Conservation (phyloP, 2,113 vertebrate species). For the Chloropsis cyanopogon region DNA sequence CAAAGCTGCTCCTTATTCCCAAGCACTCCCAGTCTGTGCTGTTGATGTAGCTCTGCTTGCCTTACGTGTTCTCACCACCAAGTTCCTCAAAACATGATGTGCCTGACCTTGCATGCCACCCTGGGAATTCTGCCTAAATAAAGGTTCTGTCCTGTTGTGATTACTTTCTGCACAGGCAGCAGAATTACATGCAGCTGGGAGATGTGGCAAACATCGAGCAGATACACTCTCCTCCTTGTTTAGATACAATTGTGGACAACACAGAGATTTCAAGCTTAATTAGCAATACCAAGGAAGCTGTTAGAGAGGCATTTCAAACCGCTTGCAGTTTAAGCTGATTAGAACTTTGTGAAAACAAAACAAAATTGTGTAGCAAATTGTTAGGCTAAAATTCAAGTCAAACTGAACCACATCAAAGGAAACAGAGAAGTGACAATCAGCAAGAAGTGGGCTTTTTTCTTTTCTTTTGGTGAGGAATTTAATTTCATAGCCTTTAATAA, state of each 20-base stretch:
- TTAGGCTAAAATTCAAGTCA: constrained; percentile 20
- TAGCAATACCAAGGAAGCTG: not conserved
- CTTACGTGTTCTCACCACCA: not conserved
- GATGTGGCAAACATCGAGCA: not conserved
- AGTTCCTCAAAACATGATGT: not conserved
- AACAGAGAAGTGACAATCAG: not conserved
- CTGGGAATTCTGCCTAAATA: constrained; percentile 19
- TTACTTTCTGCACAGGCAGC: constrained; percentile 16
- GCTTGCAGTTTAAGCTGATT: constrained; percentile 51
- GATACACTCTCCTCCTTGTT: constrained; percentile 40
- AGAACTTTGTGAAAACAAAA: constrained; percentile 53
- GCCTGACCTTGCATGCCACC: not conserved
- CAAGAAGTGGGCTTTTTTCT: not conserved
- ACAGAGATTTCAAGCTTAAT: constrained; percentile 43
- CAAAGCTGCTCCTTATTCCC: not conserved
- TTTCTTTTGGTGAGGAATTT: constrained; percentile 30
- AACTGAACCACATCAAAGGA: constrained; percentile 33
- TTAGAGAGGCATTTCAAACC: constrained; percentile 13
- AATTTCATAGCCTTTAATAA: constrained; percentile 54
- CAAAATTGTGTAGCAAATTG: constrained; percentile 6
- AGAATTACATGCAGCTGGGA: constrained; percentile 39
- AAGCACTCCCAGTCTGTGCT: not conserved
- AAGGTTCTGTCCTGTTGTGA: not conserved
- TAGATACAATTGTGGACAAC: constrained; percentile 42
- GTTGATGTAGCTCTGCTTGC: not conserved